Conservation (phyloP, 2,888 invertebrate genomes). For the Alcis repandata region DNA sequence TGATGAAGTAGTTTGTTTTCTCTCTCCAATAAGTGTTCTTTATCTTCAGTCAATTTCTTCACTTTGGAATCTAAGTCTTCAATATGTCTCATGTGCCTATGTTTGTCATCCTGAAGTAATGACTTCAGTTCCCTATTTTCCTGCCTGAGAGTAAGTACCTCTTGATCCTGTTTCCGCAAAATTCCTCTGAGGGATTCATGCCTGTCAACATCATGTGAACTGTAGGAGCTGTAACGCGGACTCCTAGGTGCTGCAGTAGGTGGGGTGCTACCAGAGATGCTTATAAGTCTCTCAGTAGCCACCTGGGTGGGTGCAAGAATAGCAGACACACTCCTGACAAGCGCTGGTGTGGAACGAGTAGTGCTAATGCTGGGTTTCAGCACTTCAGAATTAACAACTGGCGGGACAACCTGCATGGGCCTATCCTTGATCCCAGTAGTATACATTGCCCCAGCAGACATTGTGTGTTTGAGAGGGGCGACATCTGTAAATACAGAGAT, state of each 20-base stretch:
- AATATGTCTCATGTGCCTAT: slow-evolving; percentile 62
- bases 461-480: slow-evolving; percentile 64
- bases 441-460: slow-evolving; percentile 64
- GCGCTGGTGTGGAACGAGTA: slow-evolving; percentile 63
- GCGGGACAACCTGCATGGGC: slow-evolving; percentile 79
- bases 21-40: slow-evolving; percentile 62
- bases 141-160: slow-evolving; percentile 70
- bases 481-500: slow-evolving; percentile 68
- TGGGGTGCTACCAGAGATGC: slow-evolving; percentile 73
- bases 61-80: slow-evolving; percentile 71
- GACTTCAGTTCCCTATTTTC: slow-evolving; percentile 76
- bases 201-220: slow-evolving; percentile 66
- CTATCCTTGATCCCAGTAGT: slow-evolving; percentile 66
- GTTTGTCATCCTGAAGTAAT: slow-evolving; percentile 69
- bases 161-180: slow-evolving; percentile 78
- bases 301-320: slow-evolving; percentile 76
- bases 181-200: slow-evolving; percentile 72
- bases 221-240: slow-evolving; percentile 62
- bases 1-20: slow-evolving; percentile 72
- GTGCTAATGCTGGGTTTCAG: slow-evolving; percentile 54
- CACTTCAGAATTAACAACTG: slow-evolving; percentile 69
- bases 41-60: slow-evolving; percentile 72
- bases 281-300: slow-evolving; percentile 77
- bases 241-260: slow-evolving; percentile 75
- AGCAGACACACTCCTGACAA: slow-evolving; percentile 79